phyloP scores from a whole-genome alignment of 2,888 invertebrate genomes.

The Psylliodes chrysocephalus region DNA sequence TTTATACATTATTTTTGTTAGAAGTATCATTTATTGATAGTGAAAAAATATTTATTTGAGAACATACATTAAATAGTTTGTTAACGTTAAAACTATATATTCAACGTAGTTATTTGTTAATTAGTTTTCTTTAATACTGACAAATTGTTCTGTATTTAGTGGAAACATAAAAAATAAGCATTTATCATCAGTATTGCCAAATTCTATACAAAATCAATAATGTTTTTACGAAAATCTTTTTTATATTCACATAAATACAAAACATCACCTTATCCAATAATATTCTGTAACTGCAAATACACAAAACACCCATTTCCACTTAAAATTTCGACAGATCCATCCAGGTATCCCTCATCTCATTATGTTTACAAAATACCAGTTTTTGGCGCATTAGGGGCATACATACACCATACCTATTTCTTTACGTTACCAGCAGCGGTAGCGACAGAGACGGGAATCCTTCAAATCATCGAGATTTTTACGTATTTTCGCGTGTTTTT shows the following conservation, averaged over 20 bases:
- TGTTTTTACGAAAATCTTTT: background rate
- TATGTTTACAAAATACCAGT: slow-evolving; percentile 24
- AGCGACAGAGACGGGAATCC: slow-evolving; percentile 18
- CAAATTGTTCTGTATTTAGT: too few relatives aligned
- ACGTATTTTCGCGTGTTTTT: background rate
- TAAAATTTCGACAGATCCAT: slow-evolving; percentile 8
- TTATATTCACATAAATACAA: background rate
- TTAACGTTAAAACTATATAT: too few relatives aligned
- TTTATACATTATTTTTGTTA: too few relatives aligned
- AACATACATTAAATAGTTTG: too few relatives aligned
- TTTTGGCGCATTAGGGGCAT: slow-evolving; percentile 9
- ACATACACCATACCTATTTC: background rate
- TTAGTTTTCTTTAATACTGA: too few relatives aligned
- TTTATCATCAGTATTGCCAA: too few relatives aligned
- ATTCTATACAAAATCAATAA: too few relatives aligned
- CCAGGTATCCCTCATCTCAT: slow-evolving; percentile 13
- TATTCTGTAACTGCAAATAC: slow-evolving; percentile 9
- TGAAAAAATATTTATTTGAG: too few relatives aligned
- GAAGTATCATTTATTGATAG: too few relatives aligned
- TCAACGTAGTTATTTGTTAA: too few relatives aligned
- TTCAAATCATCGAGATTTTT: slow-evolving; percentile 21
- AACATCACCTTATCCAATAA: background rate
- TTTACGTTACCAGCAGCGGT: background rate
- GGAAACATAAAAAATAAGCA: too few relatives aligned
- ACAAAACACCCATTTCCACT: slow-evolving; percentile 18